Percentiles rank a stretch among this genome's conserved stretches.
Evolutionary conservation across 2,888 invertebrate species (phyloP).

Genomic region (Synanthedon vespiformis): DNA sequence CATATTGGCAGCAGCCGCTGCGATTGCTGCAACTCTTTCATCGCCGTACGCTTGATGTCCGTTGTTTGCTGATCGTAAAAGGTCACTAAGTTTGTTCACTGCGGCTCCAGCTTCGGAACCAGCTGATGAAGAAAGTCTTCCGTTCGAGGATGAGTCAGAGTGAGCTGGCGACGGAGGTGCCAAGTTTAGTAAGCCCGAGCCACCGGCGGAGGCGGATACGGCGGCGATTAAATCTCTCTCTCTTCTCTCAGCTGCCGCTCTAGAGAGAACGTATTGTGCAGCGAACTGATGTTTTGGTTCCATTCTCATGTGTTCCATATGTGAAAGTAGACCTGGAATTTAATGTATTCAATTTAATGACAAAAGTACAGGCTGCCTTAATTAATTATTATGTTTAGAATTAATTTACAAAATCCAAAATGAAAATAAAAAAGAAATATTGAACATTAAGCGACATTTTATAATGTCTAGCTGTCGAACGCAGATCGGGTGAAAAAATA

Average conservation of each 20-base stretch:
- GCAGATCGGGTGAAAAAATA: too few species aligned
- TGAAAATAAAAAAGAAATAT: too few species aligned
- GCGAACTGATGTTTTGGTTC: conserved; percentile 96
- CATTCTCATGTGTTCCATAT: conserved; percentile 98
- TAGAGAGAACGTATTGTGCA: conserved; percentile 90
- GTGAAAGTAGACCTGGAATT: conserved; percentile 85
- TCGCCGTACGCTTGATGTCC: conserved; percentile 75
- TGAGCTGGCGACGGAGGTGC: conserved; percentile 88
- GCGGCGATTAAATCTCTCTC: conserved; percentile 84
- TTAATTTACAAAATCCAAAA: too few species aligned
- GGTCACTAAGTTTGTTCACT: conserved; percentile 69
- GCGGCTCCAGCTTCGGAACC: conserved; percentile 79
- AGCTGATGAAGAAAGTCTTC: conserved; percentile 83
- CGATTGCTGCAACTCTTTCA: conserved; percentile 79
- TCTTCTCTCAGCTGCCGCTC: conserved; percentile 90
- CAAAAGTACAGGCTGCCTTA: too few species aligned
- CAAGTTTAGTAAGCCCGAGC: conserved; percentile 74
- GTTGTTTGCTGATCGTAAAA: conserved; percentile 75
- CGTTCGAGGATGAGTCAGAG: conserved; percentile 88
- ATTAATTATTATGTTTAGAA: too few species aligned
- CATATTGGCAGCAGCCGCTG: conserved; percentile 74
- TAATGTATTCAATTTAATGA: too few species aligned
- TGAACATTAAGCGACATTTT: too few species aligned
- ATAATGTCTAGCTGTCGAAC: too few species aligned
- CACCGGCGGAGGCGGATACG: conserved; percentile 74